phyloP scores from a whole-genome alignment of 2,888 invertebrate genomes.

The Xestobium rufovillosum region DNA sequence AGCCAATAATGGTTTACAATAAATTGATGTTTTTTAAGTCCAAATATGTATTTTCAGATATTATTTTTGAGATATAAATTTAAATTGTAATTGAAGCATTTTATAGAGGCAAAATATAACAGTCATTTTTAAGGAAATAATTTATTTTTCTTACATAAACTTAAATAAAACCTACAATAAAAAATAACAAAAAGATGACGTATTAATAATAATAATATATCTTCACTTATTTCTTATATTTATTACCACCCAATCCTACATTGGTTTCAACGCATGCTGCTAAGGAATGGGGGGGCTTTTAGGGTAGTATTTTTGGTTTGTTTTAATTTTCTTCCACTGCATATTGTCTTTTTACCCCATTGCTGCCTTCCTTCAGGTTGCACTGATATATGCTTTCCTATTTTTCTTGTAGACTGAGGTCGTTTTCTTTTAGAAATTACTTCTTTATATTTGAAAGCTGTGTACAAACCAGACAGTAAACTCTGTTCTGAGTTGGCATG shows the following conservation, averaged over 20 bases:
- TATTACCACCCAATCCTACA: slow-evolving; percentile 6
- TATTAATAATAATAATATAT: no score
- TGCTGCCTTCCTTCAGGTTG: slow-evolving; percentile 5
- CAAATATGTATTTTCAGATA: no score
- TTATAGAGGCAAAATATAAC: no score
- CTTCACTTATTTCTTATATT: slow-evolving; percentile 9
- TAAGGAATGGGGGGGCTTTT: slow-evolving; percentile 7
- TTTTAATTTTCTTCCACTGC: slow-evolving; percentile 8
- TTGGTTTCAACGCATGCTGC: slow-evolving; percentile 7
- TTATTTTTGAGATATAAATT: no score
- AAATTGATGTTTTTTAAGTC: no score
- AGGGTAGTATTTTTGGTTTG: slow-evolving; percentile 3
- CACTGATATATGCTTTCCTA: slow-evolving; percentile 5
- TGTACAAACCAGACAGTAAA: slow-evolving; percentile 1
- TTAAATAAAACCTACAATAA: no score
- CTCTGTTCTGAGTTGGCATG: not conserved
- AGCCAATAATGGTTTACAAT: no score
- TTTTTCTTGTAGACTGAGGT: slow-evolving; percentile 9
- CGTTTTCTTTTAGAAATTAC: slow-evolving; percentile 10
- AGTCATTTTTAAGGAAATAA: no score
- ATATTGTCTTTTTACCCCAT: slow-evolving; percentile 7
- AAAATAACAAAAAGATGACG: no score
- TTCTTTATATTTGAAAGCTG: slow-evolving; percentile 7
- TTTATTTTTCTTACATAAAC: no score
- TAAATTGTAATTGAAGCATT: no score